Conservation (phyloP, 1,140 invertebrate genomes). For the Anastatus disparis region DNA sequence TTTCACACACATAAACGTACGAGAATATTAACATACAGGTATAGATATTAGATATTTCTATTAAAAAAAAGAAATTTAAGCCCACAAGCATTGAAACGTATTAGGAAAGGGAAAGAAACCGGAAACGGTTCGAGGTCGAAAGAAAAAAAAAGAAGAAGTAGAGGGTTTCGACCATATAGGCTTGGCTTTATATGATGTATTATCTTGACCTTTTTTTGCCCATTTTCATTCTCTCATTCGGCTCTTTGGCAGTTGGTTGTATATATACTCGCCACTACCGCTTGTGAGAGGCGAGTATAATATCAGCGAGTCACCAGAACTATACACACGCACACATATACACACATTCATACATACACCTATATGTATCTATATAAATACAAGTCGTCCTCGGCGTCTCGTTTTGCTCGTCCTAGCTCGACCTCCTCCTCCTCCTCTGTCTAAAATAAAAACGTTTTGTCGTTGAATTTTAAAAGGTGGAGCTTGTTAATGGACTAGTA, state of each 20-base stretch:
- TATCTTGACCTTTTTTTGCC: background rate
- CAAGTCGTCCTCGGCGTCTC: slow-evolving; percentile 59
- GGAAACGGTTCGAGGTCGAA: slow-evolving; percentile 58
- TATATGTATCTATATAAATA: too few relatives aligned
- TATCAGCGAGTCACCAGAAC: too few relatives aligned
- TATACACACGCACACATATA: too few relatives aligned
- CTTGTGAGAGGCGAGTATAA: background rate
- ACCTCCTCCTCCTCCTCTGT: slow-evolving; percentile 61
- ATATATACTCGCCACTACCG: background rate
- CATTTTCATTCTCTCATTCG: background rate
- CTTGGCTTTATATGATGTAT: slow-evolving; percentile 15
- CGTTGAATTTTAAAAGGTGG: background rate
- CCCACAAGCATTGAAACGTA: slow-evolving; percentile 17
- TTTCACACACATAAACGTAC: too few relatives aligned
- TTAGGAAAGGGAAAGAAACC: slow-evolving; percentile 51
- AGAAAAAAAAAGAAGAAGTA: too few relatives aligned
- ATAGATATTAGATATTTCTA: too few relatives aligned
- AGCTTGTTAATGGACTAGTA: background rate
- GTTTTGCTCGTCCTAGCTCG: slow-evolving; percentile 62
- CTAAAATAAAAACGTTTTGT: slow-evolving; percentile 62
- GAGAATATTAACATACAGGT: too few relatives aligned
- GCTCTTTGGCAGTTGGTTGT: background rate
- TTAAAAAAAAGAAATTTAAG: too few relatives aligned
- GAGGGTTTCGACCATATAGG: slow-evolving; percentile 52
- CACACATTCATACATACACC: too few relatives aligned